Base-by-base conservation (phyloP, 2,797 vertebrate species). In the Hafferia zeledoni region DNA sequence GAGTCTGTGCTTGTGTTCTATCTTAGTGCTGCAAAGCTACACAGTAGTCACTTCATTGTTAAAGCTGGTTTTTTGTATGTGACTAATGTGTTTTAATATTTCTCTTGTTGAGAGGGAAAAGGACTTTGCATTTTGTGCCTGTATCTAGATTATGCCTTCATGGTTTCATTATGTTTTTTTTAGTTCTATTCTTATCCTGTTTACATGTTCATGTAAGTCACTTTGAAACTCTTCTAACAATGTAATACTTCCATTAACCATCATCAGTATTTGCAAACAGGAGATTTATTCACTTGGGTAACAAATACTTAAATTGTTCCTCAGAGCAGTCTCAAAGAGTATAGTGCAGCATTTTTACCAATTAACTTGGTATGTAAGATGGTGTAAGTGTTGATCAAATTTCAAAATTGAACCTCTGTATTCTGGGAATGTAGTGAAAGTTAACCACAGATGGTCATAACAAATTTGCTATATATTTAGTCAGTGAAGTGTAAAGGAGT, bases 311-410 rank as follows among this genome's bases (percentile, higher is more conserved):
- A 90, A 77, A 65, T 78, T 83, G 46, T 70, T 97, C 64, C 77
- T 95, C 25, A 63, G 82, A 95, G 93, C 67, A 46, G 70, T 93
- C 68, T 86, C 37, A 61, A 91, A 91, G 81, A 95, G 47, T 80
- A 43, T 89, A 56, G 72, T 13, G 31, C 61, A 76, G 41, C 41
- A 60, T 95, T 96, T 97, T 96, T 91, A 79, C 82, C 83, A 82
- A 18, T 89, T 96, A 94, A 75, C 93, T 91, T 94, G 43, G 81
- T 89, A 81, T 87, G 28, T 70, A 83, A 94, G 70, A 76, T 83
- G 56, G 39, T 83, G 78, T 90, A 86, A 95, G 83, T 97, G 96
- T 94, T 92, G 95, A 96, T 97, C 81, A 90, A 18, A 96, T 95
- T 96, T 96, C 82, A 77, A 70, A 96, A 90, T 41, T 75, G 68